Evolutionary conservation across 2,888 invertebrate species (phyloP).

Genomic region (Diloba caeruleocephala): DNA sequence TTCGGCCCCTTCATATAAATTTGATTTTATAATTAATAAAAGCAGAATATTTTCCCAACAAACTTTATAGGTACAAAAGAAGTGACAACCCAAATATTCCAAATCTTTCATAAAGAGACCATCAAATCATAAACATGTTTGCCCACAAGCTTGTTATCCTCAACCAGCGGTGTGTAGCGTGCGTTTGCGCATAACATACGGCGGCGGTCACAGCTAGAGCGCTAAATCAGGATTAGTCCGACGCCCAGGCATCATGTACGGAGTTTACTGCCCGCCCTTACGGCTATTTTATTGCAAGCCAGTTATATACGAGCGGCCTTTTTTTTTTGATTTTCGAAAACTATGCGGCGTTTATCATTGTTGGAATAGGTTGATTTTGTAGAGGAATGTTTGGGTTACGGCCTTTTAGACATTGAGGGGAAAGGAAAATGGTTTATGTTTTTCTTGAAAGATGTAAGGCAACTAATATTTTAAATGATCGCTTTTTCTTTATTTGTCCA

Average conservation of each 20-base stretch:
- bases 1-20: too few relatives aligned
- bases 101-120: background rate
- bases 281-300: constrained; percentile 79
- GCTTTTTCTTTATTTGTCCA: too few relatives aligned
- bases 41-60: too few relatives aligned
- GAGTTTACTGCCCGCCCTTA: constrained; percentile 78
- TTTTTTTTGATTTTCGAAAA: constrained; percentile 46
- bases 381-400: constrained; percentile 6
- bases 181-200: constrained; percentile 78
- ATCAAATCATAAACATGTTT: constrained; percentile 15
- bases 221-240: constrained; percentile 87
- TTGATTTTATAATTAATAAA: too few relatives aligned
- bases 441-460: background rate
- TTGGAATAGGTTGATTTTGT: constrained; percentile 27
- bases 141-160: constrained; percentile 31
- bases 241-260: constrained; percentile 78
- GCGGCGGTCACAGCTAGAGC: constrained; percentile 70
- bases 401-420: constrained; percentile 11
- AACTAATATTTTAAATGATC: too few relatives aligned
- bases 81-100: background rate
- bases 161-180: constrained; percentile 60
- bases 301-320: constrained; percentile 66
- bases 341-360: constrained; percentile 46
- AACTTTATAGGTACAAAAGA: constrained; percentile 5
- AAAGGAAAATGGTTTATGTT: background rate